Percentiles rank a stretch among this genome's conserved stretches.
These are phyloP conservation scores for Sciurus carolinensis DNA, from an alignment of 2,797 vertebrate genomes.

Conservation along the genomic window DNA sequence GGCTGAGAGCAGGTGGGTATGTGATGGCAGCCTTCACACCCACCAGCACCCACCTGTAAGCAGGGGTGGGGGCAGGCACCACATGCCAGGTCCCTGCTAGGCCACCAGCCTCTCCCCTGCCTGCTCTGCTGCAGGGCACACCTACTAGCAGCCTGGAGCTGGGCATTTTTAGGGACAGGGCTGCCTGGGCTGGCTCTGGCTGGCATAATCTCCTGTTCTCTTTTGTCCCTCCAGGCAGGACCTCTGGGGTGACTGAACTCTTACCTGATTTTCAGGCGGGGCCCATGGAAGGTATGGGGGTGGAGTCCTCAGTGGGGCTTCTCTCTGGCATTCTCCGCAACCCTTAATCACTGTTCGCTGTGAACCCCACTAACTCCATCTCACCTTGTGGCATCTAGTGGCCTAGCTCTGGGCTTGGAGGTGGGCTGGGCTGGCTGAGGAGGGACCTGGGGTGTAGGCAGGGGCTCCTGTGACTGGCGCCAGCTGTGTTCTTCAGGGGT, in stretches of 20 bases:
- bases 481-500: not conserved
- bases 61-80: not conserved
- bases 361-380: slow-evolving; percentile 44
- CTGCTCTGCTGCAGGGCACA: not conserved
- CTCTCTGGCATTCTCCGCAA: not conserved
- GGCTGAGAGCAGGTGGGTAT: not conserved
- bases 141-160: not conserved
- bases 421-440: not conserved
- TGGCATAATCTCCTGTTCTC: slow-evolving; percentile 85
- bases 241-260: slow-evolving; percentile 95
- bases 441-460: slow-evolving; percentile 62
- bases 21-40: not conserved
- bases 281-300: slow-evolving; percentile 95
- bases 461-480: slow-evolving; percentile 73
- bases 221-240: slow-evolving; percentile 89
- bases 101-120: not conserved
- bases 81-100: not conserved
- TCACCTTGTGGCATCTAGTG: not conserved
- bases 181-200: slow-evolving; percentile 62
- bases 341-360: not conserved
- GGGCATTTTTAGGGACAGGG: not conserved
- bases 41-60: not conserved
- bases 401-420: slow-evolving; percentile 39
- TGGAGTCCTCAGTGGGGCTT: slow-evolving; percentile 38
- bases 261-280: slow-evolving; percentile 98